A percentile compares a stretch with the other conserved stretches of the same genome.
These are phyloP conservation scores for Opisthograptis luteolata DNA, from an alignment of 2,888 invertebrate genomes.

Conservation along the genomic window DNA sequence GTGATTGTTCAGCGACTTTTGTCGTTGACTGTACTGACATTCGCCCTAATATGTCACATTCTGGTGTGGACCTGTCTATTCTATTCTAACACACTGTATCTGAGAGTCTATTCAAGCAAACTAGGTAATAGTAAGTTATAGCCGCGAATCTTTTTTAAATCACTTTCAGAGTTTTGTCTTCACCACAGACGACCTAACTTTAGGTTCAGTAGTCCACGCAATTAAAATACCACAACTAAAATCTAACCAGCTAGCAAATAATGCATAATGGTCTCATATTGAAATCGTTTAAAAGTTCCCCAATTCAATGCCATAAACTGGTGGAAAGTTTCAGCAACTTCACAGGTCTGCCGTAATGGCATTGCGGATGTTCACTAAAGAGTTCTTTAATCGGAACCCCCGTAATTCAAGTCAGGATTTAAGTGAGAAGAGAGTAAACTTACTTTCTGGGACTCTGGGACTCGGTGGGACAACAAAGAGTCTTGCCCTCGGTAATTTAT, in stretches of 20 bases:
- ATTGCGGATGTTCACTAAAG: constrained; percentile 56
- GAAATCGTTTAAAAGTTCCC: constrained; percentile 25
- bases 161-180: no score
- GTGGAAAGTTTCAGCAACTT: constrained; percentile 39
- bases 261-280: constrained; percentile 16
- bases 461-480: constrained; percentile 75
- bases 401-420: constrained; percentile 80
- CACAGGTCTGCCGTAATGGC: constrained; percentile 49
- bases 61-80: no score
- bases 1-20: no score
- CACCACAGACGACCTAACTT: no score
- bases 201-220: background rate
- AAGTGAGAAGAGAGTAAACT: constrained; percentile 73
- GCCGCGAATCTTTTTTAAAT: no score
- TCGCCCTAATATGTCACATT: no score
- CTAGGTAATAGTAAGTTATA: no score
- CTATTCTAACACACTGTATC: no score
- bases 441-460: constrained; percentile 41
- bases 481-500: constrained; percentile 77
- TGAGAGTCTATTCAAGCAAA: no score
- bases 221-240: background rate
- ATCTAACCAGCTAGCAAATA: constrained; percentile 12
- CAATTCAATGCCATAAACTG: constrained; percentile 30
- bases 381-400: constrained; percentile 65
- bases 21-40: no score